Conservation (phyloP, 2,113 vertebrate genomes). For the Podocnemis expansa region DNA sequence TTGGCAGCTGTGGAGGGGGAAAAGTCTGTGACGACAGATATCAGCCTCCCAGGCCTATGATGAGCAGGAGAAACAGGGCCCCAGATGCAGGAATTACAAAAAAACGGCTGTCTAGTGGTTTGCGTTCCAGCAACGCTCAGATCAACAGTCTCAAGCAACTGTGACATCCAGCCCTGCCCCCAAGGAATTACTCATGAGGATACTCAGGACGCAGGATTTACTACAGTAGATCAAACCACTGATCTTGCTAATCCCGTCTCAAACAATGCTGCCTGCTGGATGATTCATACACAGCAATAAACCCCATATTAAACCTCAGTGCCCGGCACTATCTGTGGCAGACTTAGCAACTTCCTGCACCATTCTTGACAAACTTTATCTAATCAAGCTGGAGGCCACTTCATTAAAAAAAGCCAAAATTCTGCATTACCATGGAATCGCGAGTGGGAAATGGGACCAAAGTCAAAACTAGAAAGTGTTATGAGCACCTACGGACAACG, state of each 20-base stretch:
- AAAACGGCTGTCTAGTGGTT: background rate
- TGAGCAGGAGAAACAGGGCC: background rate
- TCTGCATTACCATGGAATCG: background rate
- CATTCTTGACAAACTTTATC: background rate
- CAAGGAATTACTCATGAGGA: background rate
- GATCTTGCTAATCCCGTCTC: background rate
- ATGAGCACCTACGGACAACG: background rate
- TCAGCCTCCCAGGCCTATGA: background rate
- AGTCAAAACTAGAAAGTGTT: background rate
- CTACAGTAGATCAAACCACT: background rate
- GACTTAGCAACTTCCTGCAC: background rate
- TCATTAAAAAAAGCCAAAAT: background rate
- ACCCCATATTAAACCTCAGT: background rate
- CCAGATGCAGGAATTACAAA: background rate
- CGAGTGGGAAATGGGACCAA: background rate
- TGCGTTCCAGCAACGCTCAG: background rate
- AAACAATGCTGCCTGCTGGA: background rate
- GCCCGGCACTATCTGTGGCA: background rate
- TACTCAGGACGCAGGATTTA: background rate
- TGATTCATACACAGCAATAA: background rate
- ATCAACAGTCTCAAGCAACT: background rate
- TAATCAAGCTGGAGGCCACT: background rate
- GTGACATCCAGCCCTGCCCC: background rate
- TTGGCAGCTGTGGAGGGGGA: conserved; percentile 31
- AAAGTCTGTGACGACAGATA: background rate